Evolutionary conservation across 2,888 invertebrate species (phyloP).

Genomic region (Sphaeridia pumilis): DNA sequence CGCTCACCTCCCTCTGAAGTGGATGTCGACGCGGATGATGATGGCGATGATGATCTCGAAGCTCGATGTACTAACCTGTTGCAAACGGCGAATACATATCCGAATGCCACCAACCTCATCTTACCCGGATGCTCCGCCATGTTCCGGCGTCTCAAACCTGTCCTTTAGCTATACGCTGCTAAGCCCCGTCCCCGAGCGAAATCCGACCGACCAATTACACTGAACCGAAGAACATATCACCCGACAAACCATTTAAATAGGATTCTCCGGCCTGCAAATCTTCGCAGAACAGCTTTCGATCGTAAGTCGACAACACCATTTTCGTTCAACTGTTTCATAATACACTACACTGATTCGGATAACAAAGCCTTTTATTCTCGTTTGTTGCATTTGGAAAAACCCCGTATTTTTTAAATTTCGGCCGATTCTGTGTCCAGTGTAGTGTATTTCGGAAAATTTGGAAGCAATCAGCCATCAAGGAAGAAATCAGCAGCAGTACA

Average conservation of each 20-base stretch:
- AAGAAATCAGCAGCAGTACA: conserved; percentile 1
- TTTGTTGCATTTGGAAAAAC: too few relatives aligned
- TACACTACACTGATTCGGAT: neutral
- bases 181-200: conserved; percentile 1
- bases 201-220: conserved; percentile 8
- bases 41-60: conserved; percentile 6
- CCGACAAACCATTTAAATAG: conserved; percentile 32
- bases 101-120: neutral
- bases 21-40: neutral
- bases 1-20: conserved; percentile 10
- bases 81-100: neutral
- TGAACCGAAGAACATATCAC: neutral
- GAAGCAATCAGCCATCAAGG: neutral
- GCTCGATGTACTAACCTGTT: too few relatives aligned
- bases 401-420: neutral
- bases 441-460: neutral
- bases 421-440: neutral
- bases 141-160: neutral
- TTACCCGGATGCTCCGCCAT: neutral
- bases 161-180: too few relatives aligned
- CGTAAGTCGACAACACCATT: conserved; percentile 59
- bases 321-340: neutral
- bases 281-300: conserved; percentile 86
- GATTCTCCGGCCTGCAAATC: conserved; percentile 29
- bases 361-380: neutral